Base-by-base conservation (phyloP, 2,888 invertebrate species). In the Phymatocera aterrima region DNA sequence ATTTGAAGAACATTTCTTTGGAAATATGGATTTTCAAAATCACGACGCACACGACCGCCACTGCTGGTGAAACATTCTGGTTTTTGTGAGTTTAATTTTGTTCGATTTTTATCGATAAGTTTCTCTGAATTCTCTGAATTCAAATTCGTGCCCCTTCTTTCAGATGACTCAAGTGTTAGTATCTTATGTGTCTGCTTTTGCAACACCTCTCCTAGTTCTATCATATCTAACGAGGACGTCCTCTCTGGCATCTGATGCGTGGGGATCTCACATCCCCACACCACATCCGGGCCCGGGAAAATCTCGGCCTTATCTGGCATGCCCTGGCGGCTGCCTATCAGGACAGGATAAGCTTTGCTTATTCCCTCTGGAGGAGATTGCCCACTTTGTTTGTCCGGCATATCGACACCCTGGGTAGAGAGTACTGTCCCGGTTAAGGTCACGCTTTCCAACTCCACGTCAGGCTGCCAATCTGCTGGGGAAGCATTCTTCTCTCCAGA, bases 281-380 rank as follows among this genome's bases (percentile, higher is more conserved):
- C 54, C 54, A 54, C 24, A 24, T 54, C 54, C 54, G 28, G 54
- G 54, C 54, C 54, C 54, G 54, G 54, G 12, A 54, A 21, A 54
- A 54, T 40, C 8, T 40, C 4, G 40, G 5, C 40, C n/a, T n/a
- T n/a, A 40, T 8, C 8, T 8, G 54, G 54, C 54, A 54, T n/a
- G 54, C 54, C 10, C 54, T 54, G 54, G 2, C 10, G 54, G 54
- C 54, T 54, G 54, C 21, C 21, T 0, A 6, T 10, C 21, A 21
- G 24, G 21, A 5, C 21, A 24, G 54, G 54, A 54, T 54, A 24
- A 40, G 54, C 54, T 54, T 8, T 3, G 6, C 6, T 24, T 54
- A 54, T n/a, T 54, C 54, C 54, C 10, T 54, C 54, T 54, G n/a
- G n/a, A n/a, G n/a, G n/a, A n/a, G n/a, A n/a, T n/a, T n/a, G n/a